Base-by-base conservation (phyloP, 2,888 invertebrate species). In the Acanthopleura granulata region DNA sequence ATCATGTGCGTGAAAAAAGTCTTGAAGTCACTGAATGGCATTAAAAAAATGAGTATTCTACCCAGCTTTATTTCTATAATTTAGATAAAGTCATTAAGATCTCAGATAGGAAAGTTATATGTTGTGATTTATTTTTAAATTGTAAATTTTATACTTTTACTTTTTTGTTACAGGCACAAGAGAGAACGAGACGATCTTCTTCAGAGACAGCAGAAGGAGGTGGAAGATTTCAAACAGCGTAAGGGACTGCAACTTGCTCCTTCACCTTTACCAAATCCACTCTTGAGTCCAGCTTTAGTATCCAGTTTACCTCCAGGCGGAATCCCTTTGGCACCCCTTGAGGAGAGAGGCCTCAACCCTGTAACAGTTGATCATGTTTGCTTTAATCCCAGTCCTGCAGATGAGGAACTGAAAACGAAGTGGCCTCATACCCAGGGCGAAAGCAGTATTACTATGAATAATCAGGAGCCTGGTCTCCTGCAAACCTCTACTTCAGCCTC, bases 131-230 rank as follows among this genome's bases (percentile, higher is more conserved):
- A 40, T 40, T 40, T 40, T 40, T 40, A 40, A 40, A 40, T n/a
- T n/a, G n/a, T n/a, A n/a, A n/a, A n/a, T n/a, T n/a, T n/a, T n/a
- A n/a, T n/a, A n/a, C n/a, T n/a, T n/a, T n/a, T n/a, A n/a, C n/a
- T 57, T 3, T 57, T 22, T 6, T 12, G 6, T 66, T 66, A 16
- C 66, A 66, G 66, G 25, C 66, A 66, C 25, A 66, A 66, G 29
- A 18, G 29, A 22, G 66, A 66, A 25, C 22, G 66, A 66, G 66
- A 66, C 25, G 66, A 66, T 27, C 22, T 66, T 15, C 29, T 66
- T 27, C 22, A 27, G 29, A 27, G 29, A 25, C 66, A 66, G 66
- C 66, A 66, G 66, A 27, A 18, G 6, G 66, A 66, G 25, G 29
- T 66, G 22, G 66, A 66, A 6, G 66, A 66, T 6, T 66, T 66